A percentile compares a stretch with the other conserved stretches of the same genome.
Evolutionary conservation across 1,140 invertebrate genomes (phyloP).

Genomic region (Drosophila dunni): DNA sequence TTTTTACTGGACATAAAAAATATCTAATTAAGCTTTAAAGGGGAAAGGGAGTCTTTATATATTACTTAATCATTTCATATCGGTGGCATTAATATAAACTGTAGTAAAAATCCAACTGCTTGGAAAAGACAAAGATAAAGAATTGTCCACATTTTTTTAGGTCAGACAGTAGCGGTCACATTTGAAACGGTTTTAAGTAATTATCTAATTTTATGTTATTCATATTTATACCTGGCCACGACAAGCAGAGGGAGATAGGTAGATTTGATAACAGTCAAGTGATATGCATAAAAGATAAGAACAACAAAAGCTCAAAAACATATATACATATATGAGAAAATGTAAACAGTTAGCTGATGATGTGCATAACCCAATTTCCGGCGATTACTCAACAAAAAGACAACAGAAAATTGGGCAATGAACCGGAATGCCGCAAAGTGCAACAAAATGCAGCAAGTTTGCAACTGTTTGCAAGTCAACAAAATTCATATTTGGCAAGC

Average conservation of each 20-base stretch:
- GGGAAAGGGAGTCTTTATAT: too few species aligned
- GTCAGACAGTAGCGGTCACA: conserved; percentile 14
- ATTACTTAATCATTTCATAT: too few species aligned
- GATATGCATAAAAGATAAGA: conserved; percentile 66
- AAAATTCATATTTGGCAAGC: conserved; percentile 23
- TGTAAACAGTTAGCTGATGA: conserved; percentile 5
- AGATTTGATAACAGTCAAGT: conserved; percentile 64
- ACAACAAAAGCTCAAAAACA: conserved; percentile 4
- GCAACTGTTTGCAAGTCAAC: neutral
- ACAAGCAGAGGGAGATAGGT: neutral
- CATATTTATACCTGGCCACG: conserved; percentile 10
- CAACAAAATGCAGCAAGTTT: conserved; percentile 1
- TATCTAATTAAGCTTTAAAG: too few species aligned
- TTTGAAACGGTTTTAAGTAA: conserved; percentile 20
- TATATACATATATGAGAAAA: neutral
- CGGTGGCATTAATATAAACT: too few species aligned
- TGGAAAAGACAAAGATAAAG: too few species aligned
- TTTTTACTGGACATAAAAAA: too few species aligned
- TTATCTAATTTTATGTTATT: conserved; percentile 30
- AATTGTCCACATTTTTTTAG: conserved; percentile 11
- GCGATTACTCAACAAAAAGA: conserved; percentile 30
- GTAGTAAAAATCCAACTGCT: too few species aligned
- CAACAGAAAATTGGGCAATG: conserved; percentile 32
- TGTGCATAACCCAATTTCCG: conserved; percentile 68
- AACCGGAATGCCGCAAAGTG: conserved; percentile 35